Percentiles rank a stretch among this genome's conserved stretches.
Conservation (phyloP, 2,888 invertebrate genomes). For the Brenthis ino region DNA sequence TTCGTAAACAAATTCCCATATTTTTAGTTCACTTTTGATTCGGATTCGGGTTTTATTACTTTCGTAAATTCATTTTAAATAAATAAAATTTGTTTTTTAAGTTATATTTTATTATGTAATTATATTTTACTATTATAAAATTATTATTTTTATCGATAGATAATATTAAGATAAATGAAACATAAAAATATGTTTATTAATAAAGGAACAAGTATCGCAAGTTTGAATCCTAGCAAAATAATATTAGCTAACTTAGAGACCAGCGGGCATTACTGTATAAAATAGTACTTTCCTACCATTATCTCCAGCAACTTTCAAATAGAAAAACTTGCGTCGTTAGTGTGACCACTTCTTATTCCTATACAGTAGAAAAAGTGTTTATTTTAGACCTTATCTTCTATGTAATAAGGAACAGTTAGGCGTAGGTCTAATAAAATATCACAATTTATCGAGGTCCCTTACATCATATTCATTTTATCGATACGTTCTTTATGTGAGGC, state of each 20-base stretch:
- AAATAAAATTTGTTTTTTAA: too few species aligned
- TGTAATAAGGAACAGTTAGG: conserved; percentile 12
- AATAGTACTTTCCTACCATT: conserved; percentile 36
- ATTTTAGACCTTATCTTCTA: conserved; percentile 18
- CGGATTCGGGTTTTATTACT: too few species aligned
- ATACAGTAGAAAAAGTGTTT: neutral
- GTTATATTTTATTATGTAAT: too few species aligned
- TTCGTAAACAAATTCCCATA: too few species aligned
- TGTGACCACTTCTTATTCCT: conserved; percentile 44
- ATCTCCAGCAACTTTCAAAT: conserved; percentile 53
- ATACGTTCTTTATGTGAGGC: conserved; percentile 29
- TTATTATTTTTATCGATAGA: too few species aligned
- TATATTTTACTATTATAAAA: too few species aligned
- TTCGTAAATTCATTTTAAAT: too few species aligned
- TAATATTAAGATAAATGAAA: too few species aligned
- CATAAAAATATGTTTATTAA: conserved; percentile 15
- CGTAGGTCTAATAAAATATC: conserved; percentile 14
- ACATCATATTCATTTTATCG: conserved; percentile 38
- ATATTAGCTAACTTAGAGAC: conserved; percentile 23
- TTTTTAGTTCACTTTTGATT: too few species aligned
- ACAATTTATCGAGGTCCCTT: conserved; percentile 37
- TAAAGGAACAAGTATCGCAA: conserved; percentile 5
- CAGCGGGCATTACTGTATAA: conserved; percentile 35
- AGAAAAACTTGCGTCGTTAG: conserved; percentile 67
- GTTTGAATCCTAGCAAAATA: conserved; percentile 16